A percentile compares a stretch with the other conserved stretches of the same genome.
phyloP scores from a whole-genome alignment of 2,797 vertebrate species.

The Gouania willdenowi region DNA sequence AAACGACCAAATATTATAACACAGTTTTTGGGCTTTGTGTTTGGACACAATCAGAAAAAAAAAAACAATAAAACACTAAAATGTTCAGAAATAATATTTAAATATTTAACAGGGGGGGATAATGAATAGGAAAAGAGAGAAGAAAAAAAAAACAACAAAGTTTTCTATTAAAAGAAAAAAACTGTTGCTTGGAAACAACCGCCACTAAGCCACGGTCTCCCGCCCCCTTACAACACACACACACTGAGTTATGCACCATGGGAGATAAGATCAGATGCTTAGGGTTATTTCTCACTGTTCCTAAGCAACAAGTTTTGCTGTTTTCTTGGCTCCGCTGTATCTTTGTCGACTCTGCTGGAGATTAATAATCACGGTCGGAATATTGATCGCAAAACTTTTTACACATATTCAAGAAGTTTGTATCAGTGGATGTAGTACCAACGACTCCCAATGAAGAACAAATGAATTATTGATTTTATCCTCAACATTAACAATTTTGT shows the following conservation, averaged over 20 bases:
- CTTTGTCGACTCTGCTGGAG: constrained; percentile 25
- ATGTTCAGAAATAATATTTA: constrained; percentile 7
- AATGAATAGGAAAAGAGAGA: constrained; percentile 42
- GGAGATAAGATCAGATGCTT: constrained; percentile 69
- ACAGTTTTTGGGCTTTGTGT: too few species aligned
- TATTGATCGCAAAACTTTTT: constrained; percentile 46
- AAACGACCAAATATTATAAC: too few species aligned
- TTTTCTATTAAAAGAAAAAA: constrained; percentile 36
- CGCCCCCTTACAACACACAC: constrained; percentile 12
- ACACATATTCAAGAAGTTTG: constrained; percentile 15
- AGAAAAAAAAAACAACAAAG: constrained; percentile 47
- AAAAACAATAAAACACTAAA: too few species aligned
- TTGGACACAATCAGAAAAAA: too few species aligned
- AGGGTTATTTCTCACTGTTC: constrained; percentile 68
- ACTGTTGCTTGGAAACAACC: constrained; percentile 71
- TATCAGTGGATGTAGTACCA: too few species aligned
- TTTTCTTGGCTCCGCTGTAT: constrained; percentile 43
- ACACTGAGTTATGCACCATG: constrained; percentile 34
- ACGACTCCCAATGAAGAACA: too few species aligned
- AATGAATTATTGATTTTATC: too few species aligned
- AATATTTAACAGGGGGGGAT: constrained; percentile 13
- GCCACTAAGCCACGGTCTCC: constrained; percentile 59
- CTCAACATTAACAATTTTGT: too few species aligned
- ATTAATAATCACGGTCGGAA: constrained; percentile 50
- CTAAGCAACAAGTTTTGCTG: constrained; percentile 70